Evolutionary conservation across 1,140 invertebrate species (phyloP).

Genomic region (Zaprionus lachaisei): DNA sequence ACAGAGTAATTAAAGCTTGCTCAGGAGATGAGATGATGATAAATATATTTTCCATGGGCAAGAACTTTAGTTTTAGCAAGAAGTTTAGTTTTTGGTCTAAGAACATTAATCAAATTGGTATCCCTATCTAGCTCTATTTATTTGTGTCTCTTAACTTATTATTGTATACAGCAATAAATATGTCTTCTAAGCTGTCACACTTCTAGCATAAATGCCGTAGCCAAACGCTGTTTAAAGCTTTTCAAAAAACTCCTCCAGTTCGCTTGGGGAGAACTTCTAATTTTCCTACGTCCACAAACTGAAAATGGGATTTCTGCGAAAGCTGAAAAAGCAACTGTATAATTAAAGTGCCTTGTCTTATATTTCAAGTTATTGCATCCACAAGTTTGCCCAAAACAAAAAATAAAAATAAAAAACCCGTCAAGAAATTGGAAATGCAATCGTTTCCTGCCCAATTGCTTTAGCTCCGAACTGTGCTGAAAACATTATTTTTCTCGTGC

Average conservation of each 20-base stretch:
- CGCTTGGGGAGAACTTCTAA: background rate
- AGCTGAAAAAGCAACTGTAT: slow-evolving; percentile 7
- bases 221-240: background rate
- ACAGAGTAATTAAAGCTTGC: slow-evolving; percentile 24
- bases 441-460: slow-evolving; percentile 7
- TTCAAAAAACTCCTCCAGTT: background rate
- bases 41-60: no score
- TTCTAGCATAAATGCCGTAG: no score
- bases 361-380: slow-evolving; percentile 7
- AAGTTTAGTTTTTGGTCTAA: no score
- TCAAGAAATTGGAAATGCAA: slow-evolving; percentile 8
- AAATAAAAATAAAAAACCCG: background rate
- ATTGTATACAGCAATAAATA: no score
- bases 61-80: background rate
- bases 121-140: no score
- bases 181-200: no score
- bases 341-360: slow-evolving; percentile 10
- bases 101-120: no score
- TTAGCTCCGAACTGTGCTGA: background rate
- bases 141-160: no score
- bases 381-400: background rate
- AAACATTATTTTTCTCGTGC: slow-evolving; percentile 1
- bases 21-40: background rate
- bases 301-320: background rate
- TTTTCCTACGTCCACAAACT: background rate